Evolutionary conservation across 2,888 invertebrate genomes (phyloP).

Genomic region (Chrysolina americana): DNA sequence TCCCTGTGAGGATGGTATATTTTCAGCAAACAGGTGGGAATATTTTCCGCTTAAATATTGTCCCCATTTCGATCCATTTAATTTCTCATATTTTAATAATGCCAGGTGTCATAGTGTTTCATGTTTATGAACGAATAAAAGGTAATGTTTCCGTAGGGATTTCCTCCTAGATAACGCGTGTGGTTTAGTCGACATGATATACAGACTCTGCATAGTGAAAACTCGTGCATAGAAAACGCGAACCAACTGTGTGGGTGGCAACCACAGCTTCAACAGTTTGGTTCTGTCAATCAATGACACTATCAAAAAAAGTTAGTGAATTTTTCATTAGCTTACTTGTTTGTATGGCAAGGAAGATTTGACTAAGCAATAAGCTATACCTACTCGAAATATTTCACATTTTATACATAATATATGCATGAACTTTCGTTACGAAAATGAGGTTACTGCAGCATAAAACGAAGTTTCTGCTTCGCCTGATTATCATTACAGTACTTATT

Average conservation of each 20-base stretch:
- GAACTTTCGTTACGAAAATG: neutral
- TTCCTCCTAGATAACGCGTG: neutral
- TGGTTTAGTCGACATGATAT: neutral
- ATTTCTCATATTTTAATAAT: neutral
- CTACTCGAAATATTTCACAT: conserved; percentile 19
- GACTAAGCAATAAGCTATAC: no score
- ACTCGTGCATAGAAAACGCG: no score
- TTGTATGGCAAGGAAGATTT: no score
- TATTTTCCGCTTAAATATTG: neutral
- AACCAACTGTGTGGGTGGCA: no score
- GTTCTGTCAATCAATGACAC: no score
- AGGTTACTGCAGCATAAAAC: neutral
- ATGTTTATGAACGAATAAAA: neutral
- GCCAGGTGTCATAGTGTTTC: neutral
- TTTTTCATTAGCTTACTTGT: no score
- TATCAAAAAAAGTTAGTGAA: no score
- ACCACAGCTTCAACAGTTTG: no score
- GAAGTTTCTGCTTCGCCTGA: neutral
- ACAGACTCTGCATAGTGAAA: no score
- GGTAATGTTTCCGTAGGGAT: neutral
- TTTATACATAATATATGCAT: neutral
- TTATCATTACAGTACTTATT: neutral
- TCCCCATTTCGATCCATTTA: neutral
- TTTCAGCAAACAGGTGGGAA: neutral
- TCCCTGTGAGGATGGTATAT: no score